Percentiles rank a stretch among this genome's conserved stretches.
These are phyloP conservation scores for Mesocricetus auratus DNA, from an alignment of 2,113 vertebrate species.

Conservation along the genomic window DNA sequence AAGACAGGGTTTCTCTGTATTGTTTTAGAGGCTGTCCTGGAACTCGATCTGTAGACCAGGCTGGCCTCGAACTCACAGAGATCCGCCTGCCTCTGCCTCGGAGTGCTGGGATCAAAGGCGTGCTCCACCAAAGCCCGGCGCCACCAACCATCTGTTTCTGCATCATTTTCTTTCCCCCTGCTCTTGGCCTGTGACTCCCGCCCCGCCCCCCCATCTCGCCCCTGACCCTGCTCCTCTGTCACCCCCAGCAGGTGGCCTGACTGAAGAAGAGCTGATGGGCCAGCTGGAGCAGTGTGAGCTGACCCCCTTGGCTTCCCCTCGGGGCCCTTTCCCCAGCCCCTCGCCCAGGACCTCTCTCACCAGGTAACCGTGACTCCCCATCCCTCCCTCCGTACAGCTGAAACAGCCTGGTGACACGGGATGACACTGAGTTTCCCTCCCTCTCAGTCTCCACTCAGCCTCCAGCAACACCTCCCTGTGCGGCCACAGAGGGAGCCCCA, in stretches of 20 bases:
- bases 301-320: constrained; percentile 38
- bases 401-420: neutral
- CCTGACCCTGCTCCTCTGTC: neutral
- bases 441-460: constrained; percentile 69
- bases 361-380: constrained; percentile 55
- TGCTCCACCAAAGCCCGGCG: too few relatives aligned
- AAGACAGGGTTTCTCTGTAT: too few relatives aligned
- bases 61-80: too few relatives aligned
- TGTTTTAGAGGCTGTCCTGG: too few relatives aligned
- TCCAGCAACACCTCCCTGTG: constrained; percentile 63
- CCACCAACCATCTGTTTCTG: neutral
- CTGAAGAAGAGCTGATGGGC: constrained; percentile 92
- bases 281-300: constrained; percentile 94
- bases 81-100: too few relatives aligned
- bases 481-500: constrained; percentile 71
- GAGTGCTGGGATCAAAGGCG: too few relatives aligned
- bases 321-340: constrained; percentile 31
- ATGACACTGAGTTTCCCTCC: neutral
- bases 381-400: neutral
- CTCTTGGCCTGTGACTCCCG: neutral
- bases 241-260: constrained; percentile 90
- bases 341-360: constrained; percentile 63
- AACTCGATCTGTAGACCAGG: too few relatives aligned
- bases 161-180: neutral
- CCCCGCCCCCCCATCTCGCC: neutral